A percentile compares a stretch with the other conserved stretches of the same genome.
phyloP scores from a whole-genome alignment of 2,797 vertebrate genomes.

The Falco naumanni region DNA sequence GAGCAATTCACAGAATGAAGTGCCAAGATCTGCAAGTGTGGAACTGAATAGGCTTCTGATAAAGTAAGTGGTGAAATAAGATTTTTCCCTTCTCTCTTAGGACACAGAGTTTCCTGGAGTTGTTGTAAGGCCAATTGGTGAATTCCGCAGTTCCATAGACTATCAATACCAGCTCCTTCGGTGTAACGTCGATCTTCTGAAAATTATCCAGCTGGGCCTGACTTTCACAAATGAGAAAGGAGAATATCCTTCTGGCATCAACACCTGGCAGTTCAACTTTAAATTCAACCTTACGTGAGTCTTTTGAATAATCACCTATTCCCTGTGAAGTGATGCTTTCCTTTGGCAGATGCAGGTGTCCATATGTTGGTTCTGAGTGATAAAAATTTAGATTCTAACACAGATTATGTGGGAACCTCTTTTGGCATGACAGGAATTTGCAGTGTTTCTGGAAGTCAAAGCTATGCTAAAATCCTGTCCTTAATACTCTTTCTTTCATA shows the following conservation, averaged over 20 bases:
- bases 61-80: neutral
- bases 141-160: slow-evolving; percentile 97
- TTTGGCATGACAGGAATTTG: neutral
- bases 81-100: slow-evolving; percentile 69
- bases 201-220: slow-evolving; percentile 97
- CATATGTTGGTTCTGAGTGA: neutral
- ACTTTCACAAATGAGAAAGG: slow-evolving; percentile 98
- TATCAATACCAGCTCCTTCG: slow-evolving; percentile 97
- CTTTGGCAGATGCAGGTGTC: neutral
- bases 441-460: neutral
- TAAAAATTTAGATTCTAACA: neutral
- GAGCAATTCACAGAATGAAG: neutral
- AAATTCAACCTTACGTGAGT: slow-evolving; percentile 98
- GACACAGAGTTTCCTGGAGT: slow-evolving; percentile 98
- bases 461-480: neutral
- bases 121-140: slow-evolving; percentile 94
- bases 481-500: neutral
- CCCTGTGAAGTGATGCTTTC: neutral
- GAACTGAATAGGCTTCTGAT: neutral
- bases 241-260: slow-evolving; percentile 91
- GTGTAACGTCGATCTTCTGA: slow-evolving; percentile 96
- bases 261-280: slow-evolving; percentile 99
- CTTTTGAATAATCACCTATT: neutral
- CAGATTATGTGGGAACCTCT: neutral
- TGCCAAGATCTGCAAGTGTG: neutral